Base-by-base conservation (phyloP, 30 jellyfish, hydroid and myxozoan species). In the Sanderia malayensis region DNA sequence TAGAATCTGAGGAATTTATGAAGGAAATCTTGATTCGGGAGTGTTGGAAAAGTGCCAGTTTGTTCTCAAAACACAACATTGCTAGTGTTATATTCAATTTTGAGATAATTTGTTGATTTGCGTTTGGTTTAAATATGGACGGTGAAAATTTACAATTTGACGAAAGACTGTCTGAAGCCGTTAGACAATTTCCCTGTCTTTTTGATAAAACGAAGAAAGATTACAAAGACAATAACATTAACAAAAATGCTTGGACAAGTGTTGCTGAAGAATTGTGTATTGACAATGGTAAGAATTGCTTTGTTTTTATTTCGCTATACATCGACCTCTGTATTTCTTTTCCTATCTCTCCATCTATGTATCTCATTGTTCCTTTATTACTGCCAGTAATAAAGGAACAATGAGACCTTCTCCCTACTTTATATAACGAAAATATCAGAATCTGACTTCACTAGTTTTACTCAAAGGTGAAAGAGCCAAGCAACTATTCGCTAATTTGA, bases 381-480 rank as follows among this genome's bases (percentile, higher is more conserved):
- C n/a, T n/a, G n/a, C n/a, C n/a, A n/a, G n/a, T n/a, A n/a, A n/a
- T n/a, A n/a, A n/a, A n/a, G n/a, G n/a, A n/a, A n/a, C n/a, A n/a
- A n/a, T n/a, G n/a, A n/a, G n/a, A n/a, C n/a, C n/a, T n/a, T n/a
- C n/a, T 37, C 52, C 52, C 13, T 37, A 37, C 6, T 37, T 37
- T 37, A 37, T 37, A 37, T 37, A 13, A 37, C 6, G 52, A 37
- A 6, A 19, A 18, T 4, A 4, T 8, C 23, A 4, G 8, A 15
- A 49, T 18, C 27, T 49, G 64, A 4, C 23, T 49, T 2, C 27
- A 49, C 3, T 49, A 18, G n/a, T 20, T 57, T 19, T 57, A 4
- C 22, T 57, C 31, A 24, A 4, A 60, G 73, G 52, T 17, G 55
- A 60, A 4, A 15, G 22, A 60, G 73, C 73, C 20, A 60, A 60